Conservation (phyloP, 2,888 invertebrate species). For the Microctonus aethiopoides region DNA sequence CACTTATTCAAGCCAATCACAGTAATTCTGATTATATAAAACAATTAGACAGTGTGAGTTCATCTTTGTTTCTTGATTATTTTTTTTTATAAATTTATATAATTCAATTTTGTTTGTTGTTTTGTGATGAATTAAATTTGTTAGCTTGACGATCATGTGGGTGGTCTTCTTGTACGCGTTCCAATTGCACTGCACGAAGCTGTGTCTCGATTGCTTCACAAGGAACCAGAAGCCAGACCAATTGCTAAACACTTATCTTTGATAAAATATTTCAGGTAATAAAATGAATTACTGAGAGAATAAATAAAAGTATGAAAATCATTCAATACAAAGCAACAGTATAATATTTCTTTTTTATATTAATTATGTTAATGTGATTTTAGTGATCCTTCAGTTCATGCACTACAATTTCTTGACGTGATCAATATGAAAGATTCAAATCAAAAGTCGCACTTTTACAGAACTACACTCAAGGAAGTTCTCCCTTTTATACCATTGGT, state of each 20-base stretch:
- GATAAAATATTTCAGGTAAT: conserved; percentile 88
- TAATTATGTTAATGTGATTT: conserved; percentile 44
- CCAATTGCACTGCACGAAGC: conserved; percentile 91
- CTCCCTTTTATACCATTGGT: conserved; percentile 92
- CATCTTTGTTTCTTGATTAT: no score
- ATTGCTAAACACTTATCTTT: conserved; percentile 91
- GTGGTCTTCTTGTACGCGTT: conserved; percentile 80
- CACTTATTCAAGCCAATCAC: conserved; percentile 91
- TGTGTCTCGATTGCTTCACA: conserved; percentile 82
- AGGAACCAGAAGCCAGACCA: conserved; percentile 88
- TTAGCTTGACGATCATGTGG: conserved; percentile 87
- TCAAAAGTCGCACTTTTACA: conserved; percentile 90
- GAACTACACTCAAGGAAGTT: conserved; percentile 85
- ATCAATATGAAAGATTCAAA: conserved; percentile 91
- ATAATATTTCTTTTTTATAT: neutral
- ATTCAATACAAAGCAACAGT: no score
- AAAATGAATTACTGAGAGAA: conserved; percentile 1
- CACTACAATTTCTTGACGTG: conserved; percentile 92
- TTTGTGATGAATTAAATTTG: conserved; percentile 45
- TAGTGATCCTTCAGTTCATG: conserved; percentile 91
- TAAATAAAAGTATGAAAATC: no score
- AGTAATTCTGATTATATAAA: conserved; percentile 89
- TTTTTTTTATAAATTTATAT: conserved; percentile 12
- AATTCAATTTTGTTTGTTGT: neutral
- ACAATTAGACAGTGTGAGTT: conserved; percentile 89